phyloP scores from a whole-genome alignment of 2,888 invertebrate species.

The Cyclophora punctaria region DNA sequence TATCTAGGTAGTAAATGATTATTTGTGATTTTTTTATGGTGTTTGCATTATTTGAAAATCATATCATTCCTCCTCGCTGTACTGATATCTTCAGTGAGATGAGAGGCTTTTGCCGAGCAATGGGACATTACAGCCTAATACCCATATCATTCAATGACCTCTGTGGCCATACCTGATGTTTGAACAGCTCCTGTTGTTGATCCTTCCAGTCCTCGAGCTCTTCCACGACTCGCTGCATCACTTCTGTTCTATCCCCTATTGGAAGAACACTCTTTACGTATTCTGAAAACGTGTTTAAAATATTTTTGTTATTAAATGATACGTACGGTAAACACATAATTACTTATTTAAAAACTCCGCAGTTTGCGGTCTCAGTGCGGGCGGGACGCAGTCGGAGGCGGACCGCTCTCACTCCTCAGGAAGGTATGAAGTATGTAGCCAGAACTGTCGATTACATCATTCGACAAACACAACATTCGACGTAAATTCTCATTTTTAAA shows the following conservation, averaged over 20 bases:
- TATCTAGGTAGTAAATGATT: conserved; percentile 1
- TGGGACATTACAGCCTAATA: no score
- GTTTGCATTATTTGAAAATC: no score
- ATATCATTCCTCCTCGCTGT: no score
- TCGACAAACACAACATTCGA: no score
- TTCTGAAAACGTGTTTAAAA: conserved; percentile 25
- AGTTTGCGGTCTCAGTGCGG: neutral
- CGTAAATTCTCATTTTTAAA: no score
- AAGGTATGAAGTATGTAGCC: no score
- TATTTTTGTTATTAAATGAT: neutral
- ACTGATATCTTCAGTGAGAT: no score
- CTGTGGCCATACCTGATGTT: conserved; percentile 61
- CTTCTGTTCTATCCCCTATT: conserved; percentile 37
- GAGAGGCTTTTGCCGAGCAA: no score
- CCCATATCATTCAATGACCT: neutral
- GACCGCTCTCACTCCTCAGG: no score
- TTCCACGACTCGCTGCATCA: conserved; percentile 74
- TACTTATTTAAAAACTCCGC: neutral
- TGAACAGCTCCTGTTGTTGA: conserved; percentile 77
- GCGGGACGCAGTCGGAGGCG: neutral
- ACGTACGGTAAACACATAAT: neutral
- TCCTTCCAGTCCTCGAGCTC: conserved; percentile 85
- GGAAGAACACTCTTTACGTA: conserved; percentile 33
- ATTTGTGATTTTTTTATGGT: neutral
- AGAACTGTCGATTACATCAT: no score